A percentile compares a stretch with the other conserved stretches of the same genome.
Conservation (phyloP, 2,888 invertebrate genomes). For the Oxystoma pomonae region DNA sequence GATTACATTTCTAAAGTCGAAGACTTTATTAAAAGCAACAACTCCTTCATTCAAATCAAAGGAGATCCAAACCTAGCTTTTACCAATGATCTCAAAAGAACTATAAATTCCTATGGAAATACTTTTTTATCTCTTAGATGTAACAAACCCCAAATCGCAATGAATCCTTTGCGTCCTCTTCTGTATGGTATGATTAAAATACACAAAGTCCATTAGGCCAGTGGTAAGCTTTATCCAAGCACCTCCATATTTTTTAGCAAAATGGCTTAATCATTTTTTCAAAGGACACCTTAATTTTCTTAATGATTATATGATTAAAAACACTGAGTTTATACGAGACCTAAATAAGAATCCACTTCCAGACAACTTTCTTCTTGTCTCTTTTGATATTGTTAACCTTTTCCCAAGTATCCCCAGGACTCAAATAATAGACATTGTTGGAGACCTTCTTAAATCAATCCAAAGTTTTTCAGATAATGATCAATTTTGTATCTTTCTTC, state of each 20-base stretch:
- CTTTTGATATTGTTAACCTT: constrained; percentile 2
- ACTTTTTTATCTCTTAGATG: background rate
- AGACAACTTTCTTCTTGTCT: background rate
- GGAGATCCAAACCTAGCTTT: background rate
- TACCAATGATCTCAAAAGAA: background rate
- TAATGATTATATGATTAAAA: background rate
- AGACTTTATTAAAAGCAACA: background rate
- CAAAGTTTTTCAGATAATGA: no score
- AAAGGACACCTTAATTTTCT: background rate
- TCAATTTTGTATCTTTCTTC: no score
- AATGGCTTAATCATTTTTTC: constrained; percentile 7
- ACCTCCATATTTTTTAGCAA: constrained; percentile 6
- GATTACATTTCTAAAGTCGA: background rate
- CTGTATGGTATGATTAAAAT: constrained; percentile 11
- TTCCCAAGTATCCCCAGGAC: constrained; percentile 2
- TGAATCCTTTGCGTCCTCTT: constrained; percentile 1
- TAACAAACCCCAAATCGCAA: background rate
- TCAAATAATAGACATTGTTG: background rate
- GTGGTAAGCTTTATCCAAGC: constrained; percentile 11
- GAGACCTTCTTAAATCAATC: no score
- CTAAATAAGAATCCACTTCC: background rate
- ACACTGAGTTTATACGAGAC: constrained; percentile 5
- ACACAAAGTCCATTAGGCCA: constrained; percentile 12
- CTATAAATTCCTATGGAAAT: background rate
- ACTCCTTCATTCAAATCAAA: background rate